phyloP scores from a whole-genome alignment of 1,140 invertebrate species.

The Drosophila bipectinata region DNA sequence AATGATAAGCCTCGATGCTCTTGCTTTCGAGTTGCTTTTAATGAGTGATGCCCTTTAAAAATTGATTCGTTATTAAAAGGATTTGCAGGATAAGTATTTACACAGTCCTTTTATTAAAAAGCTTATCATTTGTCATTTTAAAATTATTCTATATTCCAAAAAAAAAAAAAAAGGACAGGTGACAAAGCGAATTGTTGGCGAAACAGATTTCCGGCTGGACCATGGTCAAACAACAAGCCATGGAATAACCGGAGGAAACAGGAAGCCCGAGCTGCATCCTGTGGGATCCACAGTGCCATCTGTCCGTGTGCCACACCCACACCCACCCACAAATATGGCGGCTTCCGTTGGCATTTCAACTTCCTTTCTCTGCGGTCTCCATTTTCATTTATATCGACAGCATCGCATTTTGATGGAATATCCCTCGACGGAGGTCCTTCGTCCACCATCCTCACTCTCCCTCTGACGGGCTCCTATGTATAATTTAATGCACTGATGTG shows the following conservation, averaged over 20 bases:
- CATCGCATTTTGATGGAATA: conserved; percentile 11
- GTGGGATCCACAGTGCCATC: conserved; percentile 11
- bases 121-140: conserved; percentile 12
- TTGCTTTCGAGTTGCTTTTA: neutral
- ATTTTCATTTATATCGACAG: conserved; percentile 62
- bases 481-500: conserved; percentile 80
- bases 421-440: neutral
- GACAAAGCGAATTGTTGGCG: conserved; percentile 18
- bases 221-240: conserved; percentile 23
- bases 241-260: conserved; percentile 23
- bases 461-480: conserved; percentile 15
- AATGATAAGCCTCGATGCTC: neutral
- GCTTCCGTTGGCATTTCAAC: conserved; percentile 60
- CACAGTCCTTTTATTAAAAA: neutral
- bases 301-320: conserved; percentile 4
- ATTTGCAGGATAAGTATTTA: neutral
- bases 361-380: conserved; percentile 55
- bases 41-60: neutral
- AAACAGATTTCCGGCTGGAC: conserved; percentile 22
- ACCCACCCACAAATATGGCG: conserved; percentile 61
- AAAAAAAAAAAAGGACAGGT: conserved; percentile 14
- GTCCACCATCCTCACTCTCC: neutral
- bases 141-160: neutral
- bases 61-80: neutral
- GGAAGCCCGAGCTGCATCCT: conserved; percentile 40